Evolutionary conservation across 2,113 vertebrate species (phyloP).

Genomic region (Chionis minor): DNA sequence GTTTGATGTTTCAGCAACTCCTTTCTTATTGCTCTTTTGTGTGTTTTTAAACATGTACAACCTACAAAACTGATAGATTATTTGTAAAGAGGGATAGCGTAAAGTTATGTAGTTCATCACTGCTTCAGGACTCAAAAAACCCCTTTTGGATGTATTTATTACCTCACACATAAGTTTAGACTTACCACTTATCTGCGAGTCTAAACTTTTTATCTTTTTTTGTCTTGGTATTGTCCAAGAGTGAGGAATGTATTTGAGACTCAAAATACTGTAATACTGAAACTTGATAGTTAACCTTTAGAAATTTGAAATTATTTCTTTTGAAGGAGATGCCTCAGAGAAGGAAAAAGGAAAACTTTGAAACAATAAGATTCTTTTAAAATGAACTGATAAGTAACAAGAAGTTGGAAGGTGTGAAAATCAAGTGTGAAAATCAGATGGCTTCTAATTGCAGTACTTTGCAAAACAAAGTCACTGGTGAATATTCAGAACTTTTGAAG

Average conservation of each 20-base stretch:
- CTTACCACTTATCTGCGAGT: not conserved
- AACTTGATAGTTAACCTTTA: not conserved
- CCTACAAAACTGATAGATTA: not conserved
- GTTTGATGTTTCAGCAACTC: not conserved
- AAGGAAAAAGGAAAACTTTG: not conserved
- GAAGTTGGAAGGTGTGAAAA: not conserved
- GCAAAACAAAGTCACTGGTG: not conserved
- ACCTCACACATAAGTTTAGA: too few species aligned
- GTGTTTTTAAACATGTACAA: not conserved
- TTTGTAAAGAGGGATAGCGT: not conserved
- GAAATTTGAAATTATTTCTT: not conserved
- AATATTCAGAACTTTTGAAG: not conserved
- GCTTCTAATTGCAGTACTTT: not conserved
- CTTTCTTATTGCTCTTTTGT: not conserved
- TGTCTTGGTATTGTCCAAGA: not conserved
- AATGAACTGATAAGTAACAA: not conserved
- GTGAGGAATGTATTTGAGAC: not conserved
- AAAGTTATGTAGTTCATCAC: not conserved
- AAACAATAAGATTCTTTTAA: not conserved
- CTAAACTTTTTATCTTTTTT: not conserved
- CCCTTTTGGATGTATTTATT: not conserved
- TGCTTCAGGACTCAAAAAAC: not conserved
- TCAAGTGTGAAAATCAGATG: not conserved
- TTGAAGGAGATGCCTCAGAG: not conserved
- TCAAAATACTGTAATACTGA: not conserved